Evolutionary conservation across 1,140 invertebrate genomes (phyloP), one percentile per base, ranked within the genome.

Genomic region (Elymnias hypermnestra): DNA sequence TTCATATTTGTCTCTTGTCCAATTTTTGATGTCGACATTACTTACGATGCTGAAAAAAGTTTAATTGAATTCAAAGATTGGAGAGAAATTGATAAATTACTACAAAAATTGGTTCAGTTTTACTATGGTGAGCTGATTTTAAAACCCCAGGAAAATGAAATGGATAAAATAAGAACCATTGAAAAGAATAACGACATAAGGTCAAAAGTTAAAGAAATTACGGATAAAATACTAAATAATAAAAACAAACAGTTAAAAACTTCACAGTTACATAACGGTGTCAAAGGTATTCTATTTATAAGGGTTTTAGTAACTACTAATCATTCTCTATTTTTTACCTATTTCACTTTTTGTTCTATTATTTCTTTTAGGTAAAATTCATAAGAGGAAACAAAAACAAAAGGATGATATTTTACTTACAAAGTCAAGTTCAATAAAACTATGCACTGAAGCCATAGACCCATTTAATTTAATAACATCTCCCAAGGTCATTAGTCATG

Each of bases 11-110:
- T 93, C 43, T 74, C 72, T 44, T 92, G 91, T 59, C 88, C 90
- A 6, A 66, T 83, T 37, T 73, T 62, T 45, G 87, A 87, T 51
- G 89, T 91, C 72, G 89, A 92, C 54, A 81, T 91, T 1, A 83
- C 71, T 26, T 74, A 87, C 53, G 87, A 88, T 45, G 75, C 86
- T 14, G 77, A 75, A 10, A 88, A 90, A 65, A 87, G 82, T 31
- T 47, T 86, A 14, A 73, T 92, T 9, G 89, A 91, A 73, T 92
- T 93, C 62, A 88, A 86, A 68, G 83, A 91, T 42, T 91, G 88
- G 87, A 70, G 87, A 19, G 47, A 71, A 33, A 61, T 92, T n/a
- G 69, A 79, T 7, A 68, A 72, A 37, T 78, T 88, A 29, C 53
- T 91, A 21, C 84, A 90, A 45, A 88, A 88, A 63, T 55, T 88